Percentiles rank a stretch among this genome's conserved stretches.
phyloP scores from a whole-genome alignment of 2,797 vertebrate genomes.

The Etheostoma nigrum region DNA sequence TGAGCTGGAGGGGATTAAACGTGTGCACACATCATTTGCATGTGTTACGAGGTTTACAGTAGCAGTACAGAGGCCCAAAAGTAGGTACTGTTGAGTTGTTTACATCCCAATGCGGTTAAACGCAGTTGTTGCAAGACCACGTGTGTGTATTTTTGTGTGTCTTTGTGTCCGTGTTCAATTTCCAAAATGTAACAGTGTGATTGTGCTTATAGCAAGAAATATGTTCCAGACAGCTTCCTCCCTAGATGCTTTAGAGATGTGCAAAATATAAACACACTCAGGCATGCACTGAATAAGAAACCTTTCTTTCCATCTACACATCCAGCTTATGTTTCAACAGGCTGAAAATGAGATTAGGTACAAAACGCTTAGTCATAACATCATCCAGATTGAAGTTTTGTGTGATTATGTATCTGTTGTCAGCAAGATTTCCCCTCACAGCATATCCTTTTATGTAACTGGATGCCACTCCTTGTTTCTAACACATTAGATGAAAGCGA shows the following conservation, averaged over 20 bases:
- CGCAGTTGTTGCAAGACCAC: background rate
- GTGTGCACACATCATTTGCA: conserved; percentile 31
- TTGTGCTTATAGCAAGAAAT: background rate
- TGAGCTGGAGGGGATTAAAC: conserved; percentile 62
- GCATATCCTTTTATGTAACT: conserved; percentile 43
- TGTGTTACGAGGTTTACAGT: background rate
- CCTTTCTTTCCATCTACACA: background rate
- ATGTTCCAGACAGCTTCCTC: conserved; percentile 2
- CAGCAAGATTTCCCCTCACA: conserved; percentile 12
- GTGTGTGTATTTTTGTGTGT: background rate
- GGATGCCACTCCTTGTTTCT: conserved; percentile 46
- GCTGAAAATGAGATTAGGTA: background rate
- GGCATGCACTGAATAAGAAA: background rate
- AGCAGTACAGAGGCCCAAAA: background rate
- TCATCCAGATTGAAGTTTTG: background rate
- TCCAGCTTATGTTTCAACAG: conserved; percentile 13
- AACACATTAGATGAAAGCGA: conserved; percentile 32
- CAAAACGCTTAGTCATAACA: conserved; percentile 18
- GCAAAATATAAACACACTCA: conserved; percentile 23
- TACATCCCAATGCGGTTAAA: background rate
- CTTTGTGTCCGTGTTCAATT: background rate
- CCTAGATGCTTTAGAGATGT: background rate
- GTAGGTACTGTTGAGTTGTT: background rate
- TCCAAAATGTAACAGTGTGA: conserved; percentile 3
- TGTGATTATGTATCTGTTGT: conserved; percentile 25